Evolutionary conservation across 2,797 vertebrate genomes (phyloP).

Genomic region (Scarus forsteni): DNA sequence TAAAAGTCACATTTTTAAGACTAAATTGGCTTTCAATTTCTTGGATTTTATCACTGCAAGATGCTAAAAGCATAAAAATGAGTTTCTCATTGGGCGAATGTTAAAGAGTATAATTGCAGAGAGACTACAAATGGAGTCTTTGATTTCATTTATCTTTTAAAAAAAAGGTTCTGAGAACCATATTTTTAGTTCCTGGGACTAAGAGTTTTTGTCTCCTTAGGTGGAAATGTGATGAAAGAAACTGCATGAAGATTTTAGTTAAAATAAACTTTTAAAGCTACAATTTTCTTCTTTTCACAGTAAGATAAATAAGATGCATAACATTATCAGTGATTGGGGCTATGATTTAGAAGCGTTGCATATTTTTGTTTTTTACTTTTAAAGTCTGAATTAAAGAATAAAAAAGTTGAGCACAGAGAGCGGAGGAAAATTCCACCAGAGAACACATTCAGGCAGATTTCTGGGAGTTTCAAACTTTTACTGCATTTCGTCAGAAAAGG

Average conservation of each 20-base stretch:
- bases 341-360: slow-evolving; percentile 25
- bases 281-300: slow-evolving; percentile 43
- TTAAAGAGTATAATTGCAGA: too few relatives aligned
- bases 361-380: slow-evolving; percentile 21
- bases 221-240: slow-evolving; percentile 1
- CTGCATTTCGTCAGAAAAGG: slow-evolving; percentile 35
- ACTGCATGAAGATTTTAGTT: neutral
- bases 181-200: neutral
- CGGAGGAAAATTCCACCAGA: slow-evolving; percentile 52
- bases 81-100: too few relatives aligned
- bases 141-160: too few relatives aligned
- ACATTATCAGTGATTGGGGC: neutral
- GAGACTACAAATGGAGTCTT: too few relatives aligned
- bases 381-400: neutral
- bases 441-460: slow-evolving; percentile 49
- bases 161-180: too few relatives aligned
- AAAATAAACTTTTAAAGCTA: slow-evolving; percentile 32
- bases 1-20: too few relatives aligned
- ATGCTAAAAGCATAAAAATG: too few relatives aligned
- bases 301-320: slow-evolving; percentile 45
- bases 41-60: too few relatives aligned
- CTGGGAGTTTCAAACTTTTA: slow-evolving; percentile 27
- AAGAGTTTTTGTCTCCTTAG: neutral
- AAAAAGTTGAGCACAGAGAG: slow-evolving; percentile 5
- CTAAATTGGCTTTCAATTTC: too few relatives aligned